Evolutionary conservation across 2,888 invertebrate genomes (phyloP), one percentile per base, ranked within the genome.

Genomic region (Aspidapion aeneum): DNA sequence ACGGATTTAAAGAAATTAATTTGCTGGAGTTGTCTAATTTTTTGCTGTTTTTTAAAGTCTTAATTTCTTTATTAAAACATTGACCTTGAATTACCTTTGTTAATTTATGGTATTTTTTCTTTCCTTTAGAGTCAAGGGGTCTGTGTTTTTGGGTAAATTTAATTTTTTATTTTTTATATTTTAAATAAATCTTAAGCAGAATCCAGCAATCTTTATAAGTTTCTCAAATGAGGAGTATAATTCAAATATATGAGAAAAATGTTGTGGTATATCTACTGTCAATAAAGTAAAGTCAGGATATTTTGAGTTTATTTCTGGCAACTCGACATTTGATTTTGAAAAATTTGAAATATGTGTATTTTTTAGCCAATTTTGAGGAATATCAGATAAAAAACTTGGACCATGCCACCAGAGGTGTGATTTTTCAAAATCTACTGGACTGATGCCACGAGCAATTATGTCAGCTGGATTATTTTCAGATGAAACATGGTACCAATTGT

Each of bases 391-490:
- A 18, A 19, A 66, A 2, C 58, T 5, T 22, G 65, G 67, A 12
- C 66, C 64, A 16, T 61, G 18, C 60, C 61, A 64, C 64, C 63
- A 66, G 5, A 66, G 35, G 1, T n/a, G 1, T 17, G 19, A 61
- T 22, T 21, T 18, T 35, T 18, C 17, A 50, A 64, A 59, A 16
- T 54, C 1, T 16, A n/a, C 9, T 18, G 64, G 63, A n/a, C 12
- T 57, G 2, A 60, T 20, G 1, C 64, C 64, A 12, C 66, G 50
- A 16, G 64, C 2, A 18, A 66, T n/a, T 18, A 63, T 18, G 57
- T 66, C 64, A 20, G 66, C 62, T 17, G 66, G 62, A 59, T 65
- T 66, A 16, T 65, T 22, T 17, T 52, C 17, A n/a, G 63, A 55
- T 17, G 7, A 12, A 12, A 64, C 55, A 61, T 65, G 58, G 48